These are phyloP conservation scores for Otus sunia DNA, from an alignment of 2,113 vertebrate species.

Conservation along the genomic window DNA sequence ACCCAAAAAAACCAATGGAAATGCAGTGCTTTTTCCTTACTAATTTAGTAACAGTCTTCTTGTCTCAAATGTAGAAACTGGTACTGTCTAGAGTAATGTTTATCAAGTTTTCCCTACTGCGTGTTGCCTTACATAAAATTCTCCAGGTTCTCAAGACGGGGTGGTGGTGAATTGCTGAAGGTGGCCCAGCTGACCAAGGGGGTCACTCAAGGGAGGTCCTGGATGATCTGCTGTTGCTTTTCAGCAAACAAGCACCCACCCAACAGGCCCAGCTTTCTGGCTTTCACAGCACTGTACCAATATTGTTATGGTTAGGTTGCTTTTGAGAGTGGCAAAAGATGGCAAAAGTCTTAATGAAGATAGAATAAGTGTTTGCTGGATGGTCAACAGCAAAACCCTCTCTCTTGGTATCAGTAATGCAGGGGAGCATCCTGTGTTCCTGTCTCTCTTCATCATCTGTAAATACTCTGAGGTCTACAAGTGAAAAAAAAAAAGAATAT, in stretches of 20 bases:
- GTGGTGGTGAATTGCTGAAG: neutral
- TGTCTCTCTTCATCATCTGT: neutral
- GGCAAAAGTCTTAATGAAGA: neutral
- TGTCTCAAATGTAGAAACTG: neutral
- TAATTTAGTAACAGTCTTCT: neutral
- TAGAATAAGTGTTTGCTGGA: neutral
- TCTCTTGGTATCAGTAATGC: neutral
- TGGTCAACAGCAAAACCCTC: neutral
- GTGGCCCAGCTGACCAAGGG: accelerated
- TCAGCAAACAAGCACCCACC: neutral
- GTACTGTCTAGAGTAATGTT: neutral
- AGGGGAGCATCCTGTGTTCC: neutral
- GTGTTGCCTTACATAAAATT: neutral
- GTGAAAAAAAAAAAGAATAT: neutral
- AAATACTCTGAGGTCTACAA: neutral
- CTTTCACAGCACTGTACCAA: neutral
- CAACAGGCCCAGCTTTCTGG: neutral
- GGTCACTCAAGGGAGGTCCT: accelerated
- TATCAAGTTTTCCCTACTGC: neutral
- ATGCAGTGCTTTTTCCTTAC: neutral
- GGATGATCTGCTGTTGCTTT: neutral
- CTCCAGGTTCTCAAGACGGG: neutral
- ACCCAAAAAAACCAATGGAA: neutral
- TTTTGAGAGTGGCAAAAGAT: neutral
- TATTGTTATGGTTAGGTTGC: accelerated